Evolutionary conservation across 2,797 vertebrate species (phyloP).

Genomic region (Meda fulgida): DNA sequence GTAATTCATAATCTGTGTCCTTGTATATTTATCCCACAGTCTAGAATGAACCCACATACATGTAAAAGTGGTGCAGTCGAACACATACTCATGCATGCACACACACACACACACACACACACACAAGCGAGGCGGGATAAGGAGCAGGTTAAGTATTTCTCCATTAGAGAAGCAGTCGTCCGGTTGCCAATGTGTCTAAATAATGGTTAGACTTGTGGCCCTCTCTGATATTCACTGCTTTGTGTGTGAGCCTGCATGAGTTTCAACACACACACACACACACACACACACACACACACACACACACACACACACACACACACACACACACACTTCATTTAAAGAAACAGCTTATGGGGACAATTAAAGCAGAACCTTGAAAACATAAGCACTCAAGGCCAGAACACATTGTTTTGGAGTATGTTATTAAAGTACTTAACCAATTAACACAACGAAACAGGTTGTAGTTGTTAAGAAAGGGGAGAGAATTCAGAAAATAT

Average conservation of each 20-base stretch:
- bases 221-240: constrained; percentile 35
- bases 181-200: constrained; percentile 58
- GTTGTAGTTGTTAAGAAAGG: background rate
- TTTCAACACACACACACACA: background rate
- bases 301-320: background rate
- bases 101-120: background rate
- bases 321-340: constrained; percentile 27
- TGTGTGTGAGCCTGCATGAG: constrained; percentile 15
- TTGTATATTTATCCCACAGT: constrained; percentile 32
- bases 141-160: constrained; percentile 49
- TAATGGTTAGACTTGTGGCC: constrained; percentile 55
- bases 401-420: constrained; percentile 33
- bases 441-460: constrained; percentile 29
- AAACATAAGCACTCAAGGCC: constrained; percentile 42
- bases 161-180: constrained; percentile 52
- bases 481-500: background rate
- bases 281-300: no score
- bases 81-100: background rate
- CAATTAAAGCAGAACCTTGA: constrained; percentile 55
- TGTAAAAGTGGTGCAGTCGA: background rate
- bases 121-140: constrained; percentile 45
- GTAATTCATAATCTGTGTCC: constrained; percentile 52
- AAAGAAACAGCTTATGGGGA: constrained; percentile 52
- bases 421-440: constrained; percentile 6
- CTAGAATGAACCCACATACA: constrained; percentile 24